Evolutionary conservation across 2,113 vertebrate genomes (phyloP).

Genomic region (Solea solea): DNA sequence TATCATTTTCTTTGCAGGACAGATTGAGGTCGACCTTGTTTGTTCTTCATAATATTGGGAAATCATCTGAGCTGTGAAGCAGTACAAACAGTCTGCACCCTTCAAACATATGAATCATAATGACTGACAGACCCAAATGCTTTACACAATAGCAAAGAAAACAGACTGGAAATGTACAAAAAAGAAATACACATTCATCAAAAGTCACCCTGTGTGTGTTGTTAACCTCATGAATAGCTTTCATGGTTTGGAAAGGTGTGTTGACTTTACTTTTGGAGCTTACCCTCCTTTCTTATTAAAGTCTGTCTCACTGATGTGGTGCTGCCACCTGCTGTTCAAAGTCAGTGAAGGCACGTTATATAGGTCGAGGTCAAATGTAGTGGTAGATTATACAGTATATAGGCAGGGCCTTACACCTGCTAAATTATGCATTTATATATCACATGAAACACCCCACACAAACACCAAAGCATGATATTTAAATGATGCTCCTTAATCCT

Average conservation of each 20-base stretch:
- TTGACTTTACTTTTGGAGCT: background rate
- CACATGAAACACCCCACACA: too few species aligned
- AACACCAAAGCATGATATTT: too few species aligned
- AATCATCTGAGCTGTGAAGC: conserved; percentile 23
- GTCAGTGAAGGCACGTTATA: background rate
- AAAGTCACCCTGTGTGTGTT: background rate
- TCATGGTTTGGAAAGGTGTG: background rate
- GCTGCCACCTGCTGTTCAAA: conserved; percentile 69
- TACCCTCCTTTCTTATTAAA: background rate
- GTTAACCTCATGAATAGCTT: background rate
- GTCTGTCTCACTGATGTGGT: conserved; percentile 35
- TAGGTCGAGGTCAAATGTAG: too few species aligned
- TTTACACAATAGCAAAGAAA: background rate
- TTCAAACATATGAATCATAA: conserved; percentile 21
- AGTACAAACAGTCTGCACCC: conserved; percentile 22
- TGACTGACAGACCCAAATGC: background rate
- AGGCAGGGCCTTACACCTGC: too few species aligned
- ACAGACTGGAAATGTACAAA: background rate
- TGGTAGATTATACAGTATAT: too few species aligned
- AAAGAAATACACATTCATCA: conserved; percentile 1
- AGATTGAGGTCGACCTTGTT: conserved; percentile 17
- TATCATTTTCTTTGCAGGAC: background rate
- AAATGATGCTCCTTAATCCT: too few species aligned
- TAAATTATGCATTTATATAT: too few species aligned
- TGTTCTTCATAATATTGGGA: background rate